Percentiles rank a stretch among this genome's conserved stretches.
Evolutionary conservation across 1,140 invertebrate genomes (phyloP).

Genomic region (Muscidifurax raptorellus): DNA sequence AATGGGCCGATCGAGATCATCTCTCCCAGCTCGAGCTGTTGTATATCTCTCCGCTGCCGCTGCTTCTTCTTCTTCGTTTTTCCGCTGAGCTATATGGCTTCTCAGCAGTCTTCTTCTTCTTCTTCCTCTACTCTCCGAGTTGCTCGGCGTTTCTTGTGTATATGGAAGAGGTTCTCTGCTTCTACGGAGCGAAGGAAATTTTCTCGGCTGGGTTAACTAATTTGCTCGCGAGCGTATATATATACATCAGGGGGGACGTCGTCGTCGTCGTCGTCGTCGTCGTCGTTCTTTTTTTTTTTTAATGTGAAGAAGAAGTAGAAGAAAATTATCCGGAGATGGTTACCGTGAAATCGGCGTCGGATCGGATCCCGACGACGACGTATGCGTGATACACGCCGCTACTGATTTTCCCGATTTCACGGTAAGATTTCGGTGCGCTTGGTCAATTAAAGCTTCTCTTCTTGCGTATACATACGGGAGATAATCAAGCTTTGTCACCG

Average conservation of each 20-base stretch:
- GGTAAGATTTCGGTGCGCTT: background rate
- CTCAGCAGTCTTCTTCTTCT: background rate
- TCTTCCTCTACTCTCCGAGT: background rate
- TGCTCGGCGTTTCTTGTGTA: slow-evolving; percentile 7
- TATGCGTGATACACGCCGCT: background rate
- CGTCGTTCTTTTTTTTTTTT: background rate
- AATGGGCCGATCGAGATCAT: slow-evolving; percentile 56
- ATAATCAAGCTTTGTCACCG: too few species aligned
- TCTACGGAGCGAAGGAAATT: background rate
- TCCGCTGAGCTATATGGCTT: background rate
- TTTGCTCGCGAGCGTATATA: slow-evolving; percentile 18
- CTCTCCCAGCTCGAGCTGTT: slow-evolving; percentile 13
- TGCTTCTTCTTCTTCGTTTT: background rate
- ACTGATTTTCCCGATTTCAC: background rate
- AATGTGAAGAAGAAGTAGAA: background rate
- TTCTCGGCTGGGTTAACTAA: slow-evolving; percentile 40
- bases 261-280: background rate
- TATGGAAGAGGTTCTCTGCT: background rate
- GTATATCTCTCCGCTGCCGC: background rate
- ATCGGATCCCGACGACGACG: background rate
- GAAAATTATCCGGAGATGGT: background rate
- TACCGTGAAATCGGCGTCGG: slow-evolving; percentile 1
- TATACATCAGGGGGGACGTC: background rate
- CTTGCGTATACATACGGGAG: too few species aligned
- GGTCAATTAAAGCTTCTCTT: background rate